A percentile compares a stretch with the other conserved stretches of the same genome.
Evolutionary conservation across 1,140 invertebrate species (phyloP).

Genomic region (Luehdorfia chinensis): DNA sequence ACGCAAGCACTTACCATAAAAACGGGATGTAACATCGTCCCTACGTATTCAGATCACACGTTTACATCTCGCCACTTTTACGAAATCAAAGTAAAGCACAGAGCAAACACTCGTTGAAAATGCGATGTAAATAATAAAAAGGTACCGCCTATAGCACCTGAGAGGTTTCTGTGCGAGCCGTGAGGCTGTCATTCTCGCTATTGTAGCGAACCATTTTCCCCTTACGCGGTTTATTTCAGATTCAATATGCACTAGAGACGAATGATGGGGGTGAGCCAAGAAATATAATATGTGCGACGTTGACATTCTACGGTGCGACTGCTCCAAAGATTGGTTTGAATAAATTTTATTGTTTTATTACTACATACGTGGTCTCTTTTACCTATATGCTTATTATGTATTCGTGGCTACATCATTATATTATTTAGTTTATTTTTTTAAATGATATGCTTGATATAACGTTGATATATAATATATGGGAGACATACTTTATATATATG

Average conservation of each 20-base stretch:
- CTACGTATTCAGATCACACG: constrained; percentile 66
- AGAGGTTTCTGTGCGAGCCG: constrained; percentile 39
- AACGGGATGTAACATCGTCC: constrained; percentile 37
- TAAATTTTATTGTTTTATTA: constrained; percentile 29
- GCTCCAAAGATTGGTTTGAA: constrained; percentile 30
- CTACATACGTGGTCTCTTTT: constrained; percentile 1
- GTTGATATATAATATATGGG: too few species aligned
- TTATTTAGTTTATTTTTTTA: too few species aligned
- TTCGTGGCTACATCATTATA: too few species aligned
- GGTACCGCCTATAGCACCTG: constrained; percentile 47
- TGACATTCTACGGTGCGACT: constrained; percentile 27
- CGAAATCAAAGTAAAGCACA: constrained; percentile 72
- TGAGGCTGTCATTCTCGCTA: constrained; percentile 60
- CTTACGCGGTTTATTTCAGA: constrained; percentile 63
- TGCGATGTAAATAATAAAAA: constrained; percentile 76
- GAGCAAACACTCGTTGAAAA: constrained; percentile 75
- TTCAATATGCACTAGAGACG: constrained; percentile 66
- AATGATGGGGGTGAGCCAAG: constrained; percentile 31
- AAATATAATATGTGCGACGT: constrained; percentile 45
- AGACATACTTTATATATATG: too few species aligned
- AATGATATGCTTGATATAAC: too few species aligned
- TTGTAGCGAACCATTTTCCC: constrained; percentile 56
- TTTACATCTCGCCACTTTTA: constrained; percentile 56
- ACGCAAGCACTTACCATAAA: constrained; percentile 52
- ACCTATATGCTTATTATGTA: background rate